These are phyloP conservation scores for Holacanthus passer DNA, from an alignment of 2,113 vertebrate species.

Conservation along the genomic window DNA sequence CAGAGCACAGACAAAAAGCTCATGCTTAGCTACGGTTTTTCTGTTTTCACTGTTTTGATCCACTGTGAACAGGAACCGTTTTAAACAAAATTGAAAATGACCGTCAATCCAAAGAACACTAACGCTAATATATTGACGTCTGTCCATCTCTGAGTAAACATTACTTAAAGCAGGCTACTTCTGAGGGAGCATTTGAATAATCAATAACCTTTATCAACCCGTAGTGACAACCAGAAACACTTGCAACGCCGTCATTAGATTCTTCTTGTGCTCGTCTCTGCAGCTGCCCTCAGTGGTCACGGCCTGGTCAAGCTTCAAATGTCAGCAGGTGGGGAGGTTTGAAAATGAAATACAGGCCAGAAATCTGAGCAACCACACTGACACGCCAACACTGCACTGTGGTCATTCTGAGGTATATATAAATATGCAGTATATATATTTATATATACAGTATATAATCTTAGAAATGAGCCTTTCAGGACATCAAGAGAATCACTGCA, in stretches of 20 bases:
- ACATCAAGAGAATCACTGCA: neutral
- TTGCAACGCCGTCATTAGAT: neutral
- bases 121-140: neutral
- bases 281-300: neutral
- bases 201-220: constrained; percentile 1
- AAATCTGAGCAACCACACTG: neutral
- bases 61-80: no score
- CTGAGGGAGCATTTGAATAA: neutral
- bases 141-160: neutral
- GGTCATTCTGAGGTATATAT: neutral
- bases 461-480: neutral
- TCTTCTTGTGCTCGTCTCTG: neutral
- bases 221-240: neutral
- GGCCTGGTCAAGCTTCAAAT: neutral
- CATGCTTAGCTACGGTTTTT: no score
- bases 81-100: neutral
- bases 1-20: no score
- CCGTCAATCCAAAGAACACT: neutral
- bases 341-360: neutral
- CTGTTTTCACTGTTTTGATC: no score
- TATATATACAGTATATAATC: no score
- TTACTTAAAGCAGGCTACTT: neutral
- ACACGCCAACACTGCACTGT: neutral
- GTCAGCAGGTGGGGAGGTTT: neutral
- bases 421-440: no score